Percentiles rank a stretch among this genome's conserved stretches.
These are phyloP conservation scores for Ellobius talpinus DNA, from an alignment of 2,113 vertebrate genomes.

Conservation along the genomic window DNA sequence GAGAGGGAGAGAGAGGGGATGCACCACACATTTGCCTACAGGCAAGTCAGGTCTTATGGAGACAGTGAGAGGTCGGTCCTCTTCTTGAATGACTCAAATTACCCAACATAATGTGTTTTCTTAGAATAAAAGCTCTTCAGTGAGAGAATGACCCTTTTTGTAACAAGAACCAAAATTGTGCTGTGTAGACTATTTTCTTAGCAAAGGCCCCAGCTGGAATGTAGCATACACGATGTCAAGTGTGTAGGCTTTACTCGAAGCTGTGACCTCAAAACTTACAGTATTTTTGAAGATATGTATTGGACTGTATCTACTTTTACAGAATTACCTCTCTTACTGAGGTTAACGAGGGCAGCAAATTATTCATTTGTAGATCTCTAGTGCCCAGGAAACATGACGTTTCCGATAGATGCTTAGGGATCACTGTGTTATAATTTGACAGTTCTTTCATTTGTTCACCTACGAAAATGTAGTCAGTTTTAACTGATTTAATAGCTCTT, in stretches of 20 bases:
- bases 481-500: background rate
- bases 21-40: no score
- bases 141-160: conserved; percentile 34
- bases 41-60: background rate
- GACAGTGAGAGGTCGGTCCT: no score
- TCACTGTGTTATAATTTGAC: conserved; percentile 17
- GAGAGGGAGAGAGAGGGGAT: background rate
- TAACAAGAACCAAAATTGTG: conserved; percentile 19
- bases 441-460: background rate
- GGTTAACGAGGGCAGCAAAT: background rate
- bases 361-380: conserved; percentile 9
- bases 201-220: background rate
- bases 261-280: conserved; percentile 11
- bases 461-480: background rate
- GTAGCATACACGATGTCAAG: background rate
- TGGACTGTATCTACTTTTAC: conserved; percentile 57
- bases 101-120: background rate
- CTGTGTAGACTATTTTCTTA: conserved; percentile 29
- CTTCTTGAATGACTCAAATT: background rate
- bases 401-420: conserved; percentile 45
- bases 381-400: background rate
- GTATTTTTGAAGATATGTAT: background rate
- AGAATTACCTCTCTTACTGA: background rate
- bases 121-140: conserved; percentile 31
- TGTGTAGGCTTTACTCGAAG: background rate